Evolutionary conservation across 1,140 invertebrate species (phyloP).

Genomic region (Lamellibrachia luymesi): DNA sequence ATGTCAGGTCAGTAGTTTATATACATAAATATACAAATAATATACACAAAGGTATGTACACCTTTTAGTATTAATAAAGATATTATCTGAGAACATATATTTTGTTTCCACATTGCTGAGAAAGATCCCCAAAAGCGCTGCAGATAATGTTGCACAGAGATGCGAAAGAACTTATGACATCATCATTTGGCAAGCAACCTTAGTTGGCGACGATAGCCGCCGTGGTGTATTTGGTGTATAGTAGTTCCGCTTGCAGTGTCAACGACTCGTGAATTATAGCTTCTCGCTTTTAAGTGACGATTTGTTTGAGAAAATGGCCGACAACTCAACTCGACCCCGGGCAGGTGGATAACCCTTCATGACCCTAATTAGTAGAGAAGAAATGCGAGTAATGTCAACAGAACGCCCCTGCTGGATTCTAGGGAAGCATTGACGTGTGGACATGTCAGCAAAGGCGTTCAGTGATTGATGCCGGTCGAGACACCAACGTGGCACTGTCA

Average conservation of each 20-base stretch:
- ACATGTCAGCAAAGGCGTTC: neutral
- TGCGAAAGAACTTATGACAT: too few species aligned
- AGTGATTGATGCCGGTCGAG: neutral
- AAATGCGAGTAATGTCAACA: neutral
- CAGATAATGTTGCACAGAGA: too few species aligned
- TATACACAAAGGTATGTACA: neutral
- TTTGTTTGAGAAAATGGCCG: neutral
- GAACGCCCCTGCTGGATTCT: neutral
- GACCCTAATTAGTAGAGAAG: neutral
- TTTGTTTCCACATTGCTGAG: too few species aligned
- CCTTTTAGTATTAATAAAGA: too few species aligned
- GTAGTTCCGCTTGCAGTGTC: too few species aligned
- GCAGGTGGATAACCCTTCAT: neutral
- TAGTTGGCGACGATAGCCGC: too few species aligned
- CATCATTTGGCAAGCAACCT: too few species aligned
- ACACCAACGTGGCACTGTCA: neutral
- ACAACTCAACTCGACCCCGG: neutral
- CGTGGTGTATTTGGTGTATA: too few species aligned
- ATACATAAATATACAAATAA: neutral
- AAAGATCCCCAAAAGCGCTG: too few species aligned
- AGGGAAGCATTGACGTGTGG: neutral
- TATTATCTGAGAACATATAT: too few species aligned
- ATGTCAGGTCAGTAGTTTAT: too few species aligned
- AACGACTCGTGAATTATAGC: neutral
- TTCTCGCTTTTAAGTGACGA: neutral